A percentile compares a stretch with the other conserved stretches of the same genome.
Conservation (phyloP, 2,888 invertebrate species). For the Azorinus chamasolen region DNA sequence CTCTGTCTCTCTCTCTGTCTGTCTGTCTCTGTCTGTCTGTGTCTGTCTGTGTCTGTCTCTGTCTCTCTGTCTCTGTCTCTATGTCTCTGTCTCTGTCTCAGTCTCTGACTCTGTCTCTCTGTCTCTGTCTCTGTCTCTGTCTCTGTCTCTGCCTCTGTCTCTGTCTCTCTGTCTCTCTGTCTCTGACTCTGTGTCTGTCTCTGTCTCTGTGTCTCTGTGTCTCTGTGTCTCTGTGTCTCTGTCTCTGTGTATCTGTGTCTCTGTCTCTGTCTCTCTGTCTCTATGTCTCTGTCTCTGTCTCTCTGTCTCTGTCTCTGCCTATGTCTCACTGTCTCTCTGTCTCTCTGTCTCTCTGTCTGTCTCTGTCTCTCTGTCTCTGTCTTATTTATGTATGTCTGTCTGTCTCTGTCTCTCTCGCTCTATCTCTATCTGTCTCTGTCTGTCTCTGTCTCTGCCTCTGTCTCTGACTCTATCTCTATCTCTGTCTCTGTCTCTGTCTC, state of each 20-base stretch:
- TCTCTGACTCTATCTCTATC: neutral
- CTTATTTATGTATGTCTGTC: no score
- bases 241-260: no score
- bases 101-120: neutral
- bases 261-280: no score
- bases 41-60: constrained; percentile 1
- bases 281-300: neutral
- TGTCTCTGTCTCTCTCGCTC: no score
- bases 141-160: no score
- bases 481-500: no score
- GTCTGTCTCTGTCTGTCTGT: neutral
- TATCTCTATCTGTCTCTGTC: no score
- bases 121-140: neutral
- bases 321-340: no score
- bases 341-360: neutral
- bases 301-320: neutral
- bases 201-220: neutral
- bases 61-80: no score
- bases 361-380: neutral
- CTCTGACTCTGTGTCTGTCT: neutral
- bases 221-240: neutral
- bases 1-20: neutral
- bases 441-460: no score
- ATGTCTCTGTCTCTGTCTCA: no score
- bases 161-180: neutral